Evolutionary conservation across 2,888 invertebrate genomes (phyloP), one percentile per base, ranked within the genome.

Genomic region (Melieria crassipennis): DNA sequence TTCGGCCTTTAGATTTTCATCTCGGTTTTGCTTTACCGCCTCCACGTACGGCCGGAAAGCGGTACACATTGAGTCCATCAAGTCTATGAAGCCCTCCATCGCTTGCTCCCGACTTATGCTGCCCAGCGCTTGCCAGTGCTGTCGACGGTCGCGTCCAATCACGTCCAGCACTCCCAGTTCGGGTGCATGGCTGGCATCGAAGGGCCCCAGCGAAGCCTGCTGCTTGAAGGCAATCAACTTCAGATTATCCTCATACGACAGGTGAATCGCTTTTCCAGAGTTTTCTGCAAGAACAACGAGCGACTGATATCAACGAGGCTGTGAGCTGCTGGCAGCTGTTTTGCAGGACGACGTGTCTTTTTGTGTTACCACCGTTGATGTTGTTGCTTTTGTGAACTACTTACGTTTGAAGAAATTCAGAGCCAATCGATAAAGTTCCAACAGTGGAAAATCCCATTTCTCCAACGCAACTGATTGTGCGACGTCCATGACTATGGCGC

Each of bases 221-320:
- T 97, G 96, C 9, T 95, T 95, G 82, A 94, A 94, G 2, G 98
- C 98, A 16, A 98, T 94, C 75, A 99, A 88, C 83, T 94, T 94
- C 69, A 98, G 87, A 83, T 96, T 95, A 83, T 98, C 97, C 86
- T 96, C 94, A 86, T 98, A 99, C 61, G 96, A 95, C 73, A 98
- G 89, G 82, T 97, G 96, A 63, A 98, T 90, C 4, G 97, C 98
- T 89, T 98, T 98, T n/a, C 98, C 98, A 88, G 96, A 95, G 88
- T 98, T 98, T 86, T 98, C 98, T 98, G 71, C 10, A 77, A 30
- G 30, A 2, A 30, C 30, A 30, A 76, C 16, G 10, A 46, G 43
- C 4, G 11, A 46, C 11, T 50, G 46, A 46, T 9, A 50, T 50
- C 72, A 30, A 30, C 30, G 30, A 30, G 30, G 30, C 30, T 30